These are phyloP conservation scores for Novumbra hubbsi DNA, from an alignment of 2,797 vertebrate species.

Conservation along the genomic window DNA sequence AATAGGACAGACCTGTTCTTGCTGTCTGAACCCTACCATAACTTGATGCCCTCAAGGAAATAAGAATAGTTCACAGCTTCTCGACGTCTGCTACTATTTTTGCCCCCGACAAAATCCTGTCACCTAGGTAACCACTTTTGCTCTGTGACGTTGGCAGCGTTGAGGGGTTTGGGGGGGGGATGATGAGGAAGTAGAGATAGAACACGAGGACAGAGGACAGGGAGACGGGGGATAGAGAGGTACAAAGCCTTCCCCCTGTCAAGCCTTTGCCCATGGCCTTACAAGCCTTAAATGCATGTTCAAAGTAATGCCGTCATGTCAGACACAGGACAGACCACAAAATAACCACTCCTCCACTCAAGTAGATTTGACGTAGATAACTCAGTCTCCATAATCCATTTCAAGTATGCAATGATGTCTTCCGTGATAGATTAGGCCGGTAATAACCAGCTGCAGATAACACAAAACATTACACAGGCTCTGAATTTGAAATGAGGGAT, in stretches of 20 bases:
- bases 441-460: constrained; percentile 36
- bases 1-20: background rate
- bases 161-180: background rate
- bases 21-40: constrained; percentile 7
- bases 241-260: too few species aligned
- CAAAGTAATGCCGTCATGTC: constrained; percentile 29
- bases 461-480: constrained; percentile 26
- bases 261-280: constrained; percentile 27
- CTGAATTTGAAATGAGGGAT: constrained; percentile 16
- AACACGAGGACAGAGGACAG: background rate
- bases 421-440: constrained; percentile 24
- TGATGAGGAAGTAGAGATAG: constrained; percentile 13
- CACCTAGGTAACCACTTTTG: constrained; percentile 65
- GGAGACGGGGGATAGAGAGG: constrained; percentile 28
- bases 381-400: constrained; percentile 32
- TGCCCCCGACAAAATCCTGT: constrained; percentile 36
- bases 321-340: constrained; percentile 30
- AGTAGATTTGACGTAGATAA: constrained; percentile 16
- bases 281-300: constrained; percentile 14
- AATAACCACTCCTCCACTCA: constrained; percentile 26
- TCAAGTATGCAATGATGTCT: constrained; percentile 5
- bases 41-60: constrained; percentile 48
- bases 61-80: background rate
- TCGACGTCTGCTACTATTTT: constrained; percentile 20
- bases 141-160: constrained; percentile 41